These are phyloP conservation scores for Pristis pectinata DNA, from an alignment of 2,797 vertebrate genomes.

Conservation along the genomic window DNA sequence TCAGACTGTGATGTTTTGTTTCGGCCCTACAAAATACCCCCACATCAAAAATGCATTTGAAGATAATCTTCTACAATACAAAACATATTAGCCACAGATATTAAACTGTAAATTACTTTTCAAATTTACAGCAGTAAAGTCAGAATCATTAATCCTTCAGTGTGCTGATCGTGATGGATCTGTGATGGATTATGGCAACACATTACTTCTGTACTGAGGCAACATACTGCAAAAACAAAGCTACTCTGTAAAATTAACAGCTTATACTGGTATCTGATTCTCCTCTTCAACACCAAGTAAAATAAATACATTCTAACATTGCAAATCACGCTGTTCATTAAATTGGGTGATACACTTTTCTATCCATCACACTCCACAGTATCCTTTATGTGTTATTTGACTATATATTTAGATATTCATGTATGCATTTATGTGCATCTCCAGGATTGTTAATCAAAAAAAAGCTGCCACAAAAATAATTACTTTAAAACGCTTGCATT, in stretches of 20 bases:
- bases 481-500: constrained; percentile 1
- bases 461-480: constrained; percentile 13
- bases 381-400: background rate
- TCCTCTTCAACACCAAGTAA: background rate
- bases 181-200: background rate
- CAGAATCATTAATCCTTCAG: background rate
- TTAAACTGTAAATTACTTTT: background rate
- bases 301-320: background rate
- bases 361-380: background rate
- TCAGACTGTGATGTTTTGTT: no score
- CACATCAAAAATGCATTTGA: background rate
- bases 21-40: background rate
- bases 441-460: background rate
- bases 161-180: background rate
- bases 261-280: background rate
- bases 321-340: background rate
- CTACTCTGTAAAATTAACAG: background rate
- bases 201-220: background rate
- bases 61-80: background rate
- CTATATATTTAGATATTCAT: background rate
- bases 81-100: background rate
- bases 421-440: background rate
- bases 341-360: background rate
- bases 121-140: background rate
- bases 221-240: background rate